Base-by-base conservation (phyloP, 2,797 vertebrate genomes). In the Gallinago solitaria region DNA sequence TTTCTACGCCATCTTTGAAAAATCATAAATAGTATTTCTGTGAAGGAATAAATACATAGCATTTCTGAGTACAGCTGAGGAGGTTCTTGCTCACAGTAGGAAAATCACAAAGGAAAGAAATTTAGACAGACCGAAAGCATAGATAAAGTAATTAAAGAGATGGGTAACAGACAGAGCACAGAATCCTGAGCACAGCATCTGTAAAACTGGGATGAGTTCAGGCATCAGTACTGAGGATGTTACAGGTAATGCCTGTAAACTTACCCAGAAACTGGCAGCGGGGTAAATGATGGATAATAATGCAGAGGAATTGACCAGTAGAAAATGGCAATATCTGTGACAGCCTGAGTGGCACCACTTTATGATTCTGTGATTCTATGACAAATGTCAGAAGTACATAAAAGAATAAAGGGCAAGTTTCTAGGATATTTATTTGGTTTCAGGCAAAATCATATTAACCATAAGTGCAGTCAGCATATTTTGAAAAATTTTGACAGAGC, bases 1-100 rank as follows among this genome's bases (percentile, higher is more conserved):
- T 30, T 95, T 74, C 77, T 81, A 92, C 59, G 83, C 87, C 80
- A 63, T 86, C 89, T 95, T 86, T 92, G 91, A 84, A 92, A 93
- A 95, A 81, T 83, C 83, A 86, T 35, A 67, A 83, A 50, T 9
- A 67, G 25, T 82, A 84, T 95, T 95, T 95, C 89, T 93, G 35
- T 76, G 51, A 27, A 53, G 43, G 76, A 68, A 70, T 67, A 89
- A 90, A 76, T 65, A 47, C 15, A 9, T 3, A 48, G 35, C 13
- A 30, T 67, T 74, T 70, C 73, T 71, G 57, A 80, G 28, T 45
- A 64, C 15, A 71, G 53, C 54, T 65, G 64, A 90, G 67, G 32
- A 84, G 30, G 20, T 50, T 90, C 51, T 61, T 59, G 28, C 32
- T 60, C 41, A 51, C 47, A 67, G 43, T 3, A 63, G 20, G 84